phyloP scores from a whole-genome alignment of 2,113 vertebrate genomes.

The Ceyx cyanopectus region DNA sequence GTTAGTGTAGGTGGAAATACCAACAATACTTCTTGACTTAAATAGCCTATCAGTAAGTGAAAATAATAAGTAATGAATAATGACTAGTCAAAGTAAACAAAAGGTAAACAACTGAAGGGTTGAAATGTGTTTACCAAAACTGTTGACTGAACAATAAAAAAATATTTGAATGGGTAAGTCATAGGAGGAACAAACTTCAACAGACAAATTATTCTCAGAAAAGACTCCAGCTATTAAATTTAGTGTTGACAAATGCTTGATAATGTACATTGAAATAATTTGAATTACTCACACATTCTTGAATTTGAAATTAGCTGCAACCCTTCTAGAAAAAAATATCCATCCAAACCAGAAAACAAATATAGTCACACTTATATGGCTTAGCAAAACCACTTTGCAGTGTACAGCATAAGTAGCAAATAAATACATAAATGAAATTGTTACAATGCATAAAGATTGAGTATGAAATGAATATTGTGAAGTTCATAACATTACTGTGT shows the following conservation, averaged over 20 bases:
- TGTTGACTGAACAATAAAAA: constrained; percentile 25
- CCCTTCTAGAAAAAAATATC: background rate
- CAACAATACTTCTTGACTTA: background rate
- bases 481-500: background rate
- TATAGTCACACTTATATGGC: background rate
- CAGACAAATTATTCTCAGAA: background rate
- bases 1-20: background rate
- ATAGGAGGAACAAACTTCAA: background rate
- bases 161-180: background rate
- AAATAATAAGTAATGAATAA: constrained; percentile 11
- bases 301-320: background rate
- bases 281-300: background rate
- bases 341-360: rapidly evolving
- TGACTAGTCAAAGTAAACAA: background rate
- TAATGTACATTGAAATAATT: background rate
- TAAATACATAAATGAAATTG: background rate
- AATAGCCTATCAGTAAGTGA: background rate
- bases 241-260: background rate
- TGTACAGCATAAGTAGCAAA: background rate
- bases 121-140: constrained; percentile 18
- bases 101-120: background rate
- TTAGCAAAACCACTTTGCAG: background rate
- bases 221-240: background rate
- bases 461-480: background rate
- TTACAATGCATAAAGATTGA: background rate